These are phyloP conservation scores for Microcebus ravelobensis DNA, from an alignment of 2,113 vertebrate species.

Conservation along the genomic window DNA sequence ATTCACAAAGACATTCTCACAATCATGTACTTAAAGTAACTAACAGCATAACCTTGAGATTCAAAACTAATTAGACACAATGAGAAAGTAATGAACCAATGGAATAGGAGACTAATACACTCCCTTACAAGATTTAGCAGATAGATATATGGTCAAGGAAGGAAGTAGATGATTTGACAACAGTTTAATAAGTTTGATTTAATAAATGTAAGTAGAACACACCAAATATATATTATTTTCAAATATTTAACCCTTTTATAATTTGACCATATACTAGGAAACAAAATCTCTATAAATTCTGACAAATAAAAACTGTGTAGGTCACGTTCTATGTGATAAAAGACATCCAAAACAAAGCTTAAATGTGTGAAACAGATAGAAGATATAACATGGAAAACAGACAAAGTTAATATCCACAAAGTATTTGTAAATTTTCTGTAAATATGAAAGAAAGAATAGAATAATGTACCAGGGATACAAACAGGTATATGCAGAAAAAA, in stretches of 20 bases:
- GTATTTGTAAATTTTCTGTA: neutral
- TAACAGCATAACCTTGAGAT: conserved; percentile 7
- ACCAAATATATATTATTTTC: neutral
- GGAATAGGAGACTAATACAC: neutral
- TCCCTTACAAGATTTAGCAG: neutral
- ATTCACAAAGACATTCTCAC: neutral
- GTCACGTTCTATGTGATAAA: neutral
- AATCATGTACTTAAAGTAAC: conserved; percentile 11
- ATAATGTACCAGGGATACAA: neutral
- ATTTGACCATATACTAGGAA: neutral
- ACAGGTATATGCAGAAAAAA: neutral
- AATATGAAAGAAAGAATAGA: neutral
- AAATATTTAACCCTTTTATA: conserved; percentile 13
- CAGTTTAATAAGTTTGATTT: neutral
- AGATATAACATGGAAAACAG: neutral
- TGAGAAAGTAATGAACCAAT: neutral
- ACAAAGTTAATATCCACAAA: neutral
- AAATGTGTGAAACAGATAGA: conserved; percentile 4
- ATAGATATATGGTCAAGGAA: neutral
- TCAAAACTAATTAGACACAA: neutral
- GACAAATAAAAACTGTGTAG: neutral
- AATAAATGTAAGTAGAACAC: conserved; percentile 21
- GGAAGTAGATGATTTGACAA: neutral
- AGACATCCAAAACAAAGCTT: neutral
- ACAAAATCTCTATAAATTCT: conserved; percentile 36